Percentiles rank a stretch among this genome's conserved stretches.
Conservation (phyloP, 2,113 vertebrate genomes). For the Rhineura floridana region DNA sequence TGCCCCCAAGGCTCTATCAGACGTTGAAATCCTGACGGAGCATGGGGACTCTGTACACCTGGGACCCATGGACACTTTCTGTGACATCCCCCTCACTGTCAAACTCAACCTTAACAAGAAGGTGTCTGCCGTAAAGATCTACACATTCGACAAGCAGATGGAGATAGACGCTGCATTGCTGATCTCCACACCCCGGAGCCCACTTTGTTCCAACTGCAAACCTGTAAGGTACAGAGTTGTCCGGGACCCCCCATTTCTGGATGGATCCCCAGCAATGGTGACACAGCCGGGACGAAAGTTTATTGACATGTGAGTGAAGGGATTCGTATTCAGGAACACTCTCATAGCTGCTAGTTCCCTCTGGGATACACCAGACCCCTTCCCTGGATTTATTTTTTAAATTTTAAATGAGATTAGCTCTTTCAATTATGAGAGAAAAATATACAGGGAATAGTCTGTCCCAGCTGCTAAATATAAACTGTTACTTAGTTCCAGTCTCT, state of each 20-base stretch:
- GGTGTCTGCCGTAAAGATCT: conserved; percentile 85
- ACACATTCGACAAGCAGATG: conserved; percentile 93
- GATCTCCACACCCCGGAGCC: conserved; percentile 81
- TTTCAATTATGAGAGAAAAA: not conserved
- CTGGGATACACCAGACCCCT: not conserved
- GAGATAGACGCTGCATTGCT: conserved; percentile 92
- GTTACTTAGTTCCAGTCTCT: not conserved
- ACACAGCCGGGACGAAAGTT: conserved; percentile 79
- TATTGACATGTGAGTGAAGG: conserved; percentile 82
- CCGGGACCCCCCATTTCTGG: conserved; percentile 82
- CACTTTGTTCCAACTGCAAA: conserved; percentile 84
- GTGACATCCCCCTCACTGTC: conserved; percentile 90
- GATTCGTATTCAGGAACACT: accelerated
- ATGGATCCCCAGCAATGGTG: conserved; percentile 51
- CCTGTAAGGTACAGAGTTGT: conserved; percentile 83
- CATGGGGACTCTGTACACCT: conserved; percentile 80
- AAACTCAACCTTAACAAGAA: conserved; percentile 80
- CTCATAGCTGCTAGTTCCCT: too few relatives aligned
- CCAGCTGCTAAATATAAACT: not conserved
- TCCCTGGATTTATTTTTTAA: not conserved
- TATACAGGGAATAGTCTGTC: not conserved
- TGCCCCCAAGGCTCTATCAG: conserved; percentile 78
- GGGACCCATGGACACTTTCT: conserved; percentile 88
- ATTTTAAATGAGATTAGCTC: not conserved
- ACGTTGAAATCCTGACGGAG: conserved; percentile 86